These are phyloP conservation scores for Pomacea maculata DNA, from an alignment of 1,140 invertebrate species.

Conservation along the genomic window DNA sequence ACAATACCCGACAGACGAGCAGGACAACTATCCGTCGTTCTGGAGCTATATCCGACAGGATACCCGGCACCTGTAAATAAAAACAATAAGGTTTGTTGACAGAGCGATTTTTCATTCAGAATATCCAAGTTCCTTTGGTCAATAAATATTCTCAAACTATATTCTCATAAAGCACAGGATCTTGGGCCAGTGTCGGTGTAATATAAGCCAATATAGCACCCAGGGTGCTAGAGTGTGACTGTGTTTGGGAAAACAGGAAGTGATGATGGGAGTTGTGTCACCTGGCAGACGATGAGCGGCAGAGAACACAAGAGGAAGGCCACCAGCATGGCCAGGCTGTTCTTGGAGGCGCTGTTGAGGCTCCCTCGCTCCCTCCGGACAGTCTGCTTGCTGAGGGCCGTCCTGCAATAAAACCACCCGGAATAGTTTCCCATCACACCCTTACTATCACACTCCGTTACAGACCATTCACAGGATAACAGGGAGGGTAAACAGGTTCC, in stretches of 20 bases:
- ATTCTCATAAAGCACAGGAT: no score
- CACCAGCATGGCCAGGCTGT: conserved; percentile 50
- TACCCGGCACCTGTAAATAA: conserved; percentile 33
- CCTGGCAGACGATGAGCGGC: conserved; percentile 41
- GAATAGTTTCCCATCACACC: no score
- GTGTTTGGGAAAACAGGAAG: neutral
- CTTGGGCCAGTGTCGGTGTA: no score
- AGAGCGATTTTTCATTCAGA: no score
- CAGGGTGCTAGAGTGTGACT: neutral
- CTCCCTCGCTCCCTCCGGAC: conserved; percentile 29
- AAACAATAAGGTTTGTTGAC: neutral
- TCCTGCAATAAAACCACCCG: conserved; percentile 19
- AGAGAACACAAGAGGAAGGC: conserved; percentile 43
- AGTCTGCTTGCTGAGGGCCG: conserved; percentile 45
- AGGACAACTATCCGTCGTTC: conserved; percentile 29
- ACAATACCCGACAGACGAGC: conserved; percentile 40
- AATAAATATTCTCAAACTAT: no score
- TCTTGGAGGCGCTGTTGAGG: conserved; percentile 46
- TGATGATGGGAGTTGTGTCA: neutral
- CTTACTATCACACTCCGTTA: no score
- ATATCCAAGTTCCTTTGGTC: no score
- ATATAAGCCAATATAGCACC: no score
- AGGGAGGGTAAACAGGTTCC: no score
- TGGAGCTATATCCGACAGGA: conserved; percentile 17
- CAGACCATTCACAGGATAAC: no score